These are phyloP conservation scores for Setophaga coronata DNA, from an alignment of 2,113 vertebrate species.

Conservation along the genomic window DNA sequence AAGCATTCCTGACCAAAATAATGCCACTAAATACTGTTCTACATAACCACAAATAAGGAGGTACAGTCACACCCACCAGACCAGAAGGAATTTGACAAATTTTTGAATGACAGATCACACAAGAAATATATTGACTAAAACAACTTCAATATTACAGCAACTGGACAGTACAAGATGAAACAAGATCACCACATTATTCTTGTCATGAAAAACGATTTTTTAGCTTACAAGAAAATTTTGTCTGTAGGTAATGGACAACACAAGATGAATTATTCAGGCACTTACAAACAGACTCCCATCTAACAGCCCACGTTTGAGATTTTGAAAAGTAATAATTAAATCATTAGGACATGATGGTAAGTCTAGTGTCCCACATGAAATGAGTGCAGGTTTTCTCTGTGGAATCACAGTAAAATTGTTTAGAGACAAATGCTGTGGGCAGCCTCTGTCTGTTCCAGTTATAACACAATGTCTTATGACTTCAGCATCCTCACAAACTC, in stretches of 20 bases:
- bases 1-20: background rate
- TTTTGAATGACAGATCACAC: conserved; percentile 20
- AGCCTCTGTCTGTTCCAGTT: background rate
- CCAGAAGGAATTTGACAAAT: background rate
- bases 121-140: background rate
- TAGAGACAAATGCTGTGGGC: background rate
- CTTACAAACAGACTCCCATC: background rate
- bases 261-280: background rate
- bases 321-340: conserved; percentile 29
- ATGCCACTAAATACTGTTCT: conserved; percentile 29
- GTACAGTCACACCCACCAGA: background rate
- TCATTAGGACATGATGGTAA: background rate
- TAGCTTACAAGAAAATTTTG: background rate
- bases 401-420: background rate
- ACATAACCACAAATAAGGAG: background rate
- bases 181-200: background rate
- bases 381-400: background rate
- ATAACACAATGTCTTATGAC: background rate
- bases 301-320: background rate
- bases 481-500: background rate
- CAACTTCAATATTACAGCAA: background rate
- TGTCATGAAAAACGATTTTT: background rate
- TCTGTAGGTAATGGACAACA: background rate
- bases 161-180: background rate
- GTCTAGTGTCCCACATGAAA: background rate